Conservation (phyloP, 1,140 invertebrate genomes). For the Penaeus chinensis region DNA sequence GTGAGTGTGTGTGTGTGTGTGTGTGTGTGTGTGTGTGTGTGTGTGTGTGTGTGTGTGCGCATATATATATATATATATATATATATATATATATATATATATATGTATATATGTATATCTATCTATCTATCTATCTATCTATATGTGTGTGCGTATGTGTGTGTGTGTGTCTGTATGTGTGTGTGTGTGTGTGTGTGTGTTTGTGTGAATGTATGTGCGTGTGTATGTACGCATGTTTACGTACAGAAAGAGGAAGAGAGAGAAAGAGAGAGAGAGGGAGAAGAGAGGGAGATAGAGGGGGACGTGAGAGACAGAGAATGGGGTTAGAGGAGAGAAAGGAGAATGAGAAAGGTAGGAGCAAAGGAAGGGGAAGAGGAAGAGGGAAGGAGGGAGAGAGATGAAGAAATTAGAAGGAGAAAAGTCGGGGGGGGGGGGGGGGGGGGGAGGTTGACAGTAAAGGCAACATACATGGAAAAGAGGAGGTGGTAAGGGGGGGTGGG, state of each 20-base stretch:
- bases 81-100: neutral
- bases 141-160: neutral
- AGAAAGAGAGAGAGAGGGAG: too few species aligned
- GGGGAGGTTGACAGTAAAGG: too few species aligned
- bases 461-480: too few species aligned
- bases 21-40: neutral
- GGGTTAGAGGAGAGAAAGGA: neutral
- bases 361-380: neutral
- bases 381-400: neutral
- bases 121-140: neutral
- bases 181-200: too few species aligned
- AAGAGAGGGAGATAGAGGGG: neutral
- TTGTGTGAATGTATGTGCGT: too few species aligned
- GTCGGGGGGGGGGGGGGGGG: neutral
- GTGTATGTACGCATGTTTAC: too few species aligned
- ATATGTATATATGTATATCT: neutral
- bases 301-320: neutral
- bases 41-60: neutral
- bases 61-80: neutral
- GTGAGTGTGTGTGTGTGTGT: conserved; percentile 1
- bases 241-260: too few species aligned
- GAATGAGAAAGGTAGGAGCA: neutral
- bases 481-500: too few species aligned
- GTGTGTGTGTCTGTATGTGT: too few species aligned
- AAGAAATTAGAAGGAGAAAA: neutral